A percentile compares a stretch with the other conserved stretches of the same genome.
Conservation (phyloP, 2,797 vertebrate genomes). For the Alouatta caraya region DNA sequence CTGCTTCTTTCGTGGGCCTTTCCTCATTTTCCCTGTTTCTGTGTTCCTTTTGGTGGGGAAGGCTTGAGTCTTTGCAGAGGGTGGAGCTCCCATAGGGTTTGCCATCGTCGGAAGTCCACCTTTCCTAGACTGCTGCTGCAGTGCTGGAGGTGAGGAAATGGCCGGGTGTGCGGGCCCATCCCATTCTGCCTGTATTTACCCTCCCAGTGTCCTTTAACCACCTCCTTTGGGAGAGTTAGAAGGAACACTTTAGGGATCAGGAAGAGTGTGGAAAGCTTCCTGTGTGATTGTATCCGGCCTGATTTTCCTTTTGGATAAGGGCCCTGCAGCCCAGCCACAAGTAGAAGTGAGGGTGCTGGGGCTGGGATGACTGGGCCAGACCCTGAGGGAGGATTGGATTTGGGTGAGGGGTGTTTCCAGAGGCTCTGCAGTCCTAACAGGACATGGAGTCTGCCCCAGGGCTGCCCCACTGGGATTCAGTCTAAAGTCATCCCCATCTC, state of each 20-base stretch:
- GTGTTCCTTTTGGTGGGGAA: neutral
- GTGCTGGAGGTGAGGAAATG: slow-evolving; percentile 54
- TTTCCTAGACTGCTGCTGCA: neutral
- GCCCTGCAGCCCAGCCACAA: slow-evolving; percentile 37
- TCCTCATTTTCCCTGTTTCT: neutral
- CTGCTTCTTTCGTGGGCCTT: neutral
- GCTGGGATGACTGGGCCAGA: neutral
- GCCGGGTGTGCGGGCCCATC: slow-evolving; percentile 4
- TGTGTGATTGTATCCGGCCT: slow-evolving; percentile 70
- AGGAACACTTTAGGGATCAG: slow-evolving; percentile 63
- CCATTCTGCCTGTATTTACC: slow-evolving; percentile 48
- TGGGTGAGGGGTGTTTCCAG: slow-evolving; percentile 2
- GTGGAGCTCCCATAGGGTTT: slow-evolving; percentile 19
- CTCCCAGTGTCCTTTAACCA: slow-evolving; percentile 67
- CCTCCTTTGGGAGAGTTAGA: slow-evolving; percentile 52
- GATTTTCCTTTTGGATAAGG: slow-evolving; percentile 74
- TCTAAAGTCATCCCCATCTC: neutral
- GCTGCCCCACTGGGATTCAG: neutral
- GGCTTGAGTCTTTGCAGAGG: neutral
- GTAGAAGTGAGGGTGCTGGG: slow-evolving; percentile 34
- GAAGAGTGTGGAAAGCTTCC: slow-evolving; percentile 71
- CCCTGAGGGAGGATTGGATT: neutral
- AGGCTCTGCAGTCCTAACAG: neutral
- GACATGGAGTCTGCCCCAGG: neutral
- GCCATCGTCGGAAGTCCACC: neutral